Percentiles rank a stretch among this genome's conserved stretches.
These are phyloP conservation scores for Leptinotarsa haldemani DNA, from an alignment of 2,888 invertebrate genomes.

Conservation along the genomic window DNA sequence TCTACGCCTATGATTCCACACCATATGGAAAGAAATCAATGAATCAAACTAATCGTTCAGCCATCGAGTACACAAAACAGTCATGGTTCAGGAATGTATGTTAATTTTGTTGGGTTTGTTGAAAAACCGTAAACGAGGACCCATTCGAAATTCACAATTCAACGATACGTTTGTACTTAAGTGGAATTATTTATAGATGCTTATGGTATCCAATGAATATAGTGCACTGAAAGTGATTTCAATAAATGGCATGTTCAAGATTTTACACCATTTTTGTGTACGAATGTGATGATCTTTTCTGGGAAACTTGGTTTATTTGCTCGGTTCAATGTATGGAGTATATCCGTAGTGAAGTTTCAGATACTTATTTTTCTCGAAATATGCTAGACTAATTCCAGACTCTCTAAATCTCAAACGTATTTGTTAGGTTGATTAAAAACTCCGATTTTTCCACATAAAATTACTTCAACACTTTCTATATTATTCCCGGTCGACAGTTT, in stretches of 20 bases:
- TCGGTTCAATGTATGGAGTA: too few relatives aligned
- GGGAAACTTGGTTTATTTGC: too few relatives aligned
- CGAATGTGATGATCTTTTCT: neutral
- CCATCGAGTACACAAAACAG: constrained; percentile 6
- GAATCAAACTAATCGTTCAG: constrained; percentile 13
- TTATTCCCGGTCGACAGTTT: too few relatives aligned
- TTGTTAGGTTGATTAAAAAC: too few relatives aligned
- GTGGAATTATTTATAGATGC: constrained; percentile 1
- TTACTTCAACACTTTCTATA: too few relatives aligned
- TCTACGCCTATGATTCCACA: neutral
- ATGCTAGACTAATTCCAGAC: too few relatives aligned
- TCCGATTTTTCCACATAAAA: too few relatives aligned
- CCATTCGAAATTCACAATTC: constrained; percentile 13
- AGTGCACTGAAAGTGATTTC: constrained; percentile 1
- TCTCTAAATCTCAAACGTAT: too few relatives aligned
- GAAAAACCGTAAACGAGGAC: constrained; percentile 6
- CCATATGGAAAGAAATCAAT: constrained; percentile 22
- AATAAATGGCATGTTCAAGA: neutral
- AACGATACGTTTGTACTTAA: neutral
- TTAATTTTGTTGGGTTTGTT: constrained; percentile 17
- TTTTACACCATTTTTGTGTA: neutral
- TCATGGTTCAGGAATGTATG: constrained; percentile 19
- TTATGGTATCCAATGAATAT: neutral
- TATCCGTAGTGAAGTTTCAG: too few relatives aligned
- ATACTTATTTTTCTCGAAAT: too few relatives aligned